Conservation (phyloP, 23 tunicate species). For the Halocynthia aurantium region DNA sequence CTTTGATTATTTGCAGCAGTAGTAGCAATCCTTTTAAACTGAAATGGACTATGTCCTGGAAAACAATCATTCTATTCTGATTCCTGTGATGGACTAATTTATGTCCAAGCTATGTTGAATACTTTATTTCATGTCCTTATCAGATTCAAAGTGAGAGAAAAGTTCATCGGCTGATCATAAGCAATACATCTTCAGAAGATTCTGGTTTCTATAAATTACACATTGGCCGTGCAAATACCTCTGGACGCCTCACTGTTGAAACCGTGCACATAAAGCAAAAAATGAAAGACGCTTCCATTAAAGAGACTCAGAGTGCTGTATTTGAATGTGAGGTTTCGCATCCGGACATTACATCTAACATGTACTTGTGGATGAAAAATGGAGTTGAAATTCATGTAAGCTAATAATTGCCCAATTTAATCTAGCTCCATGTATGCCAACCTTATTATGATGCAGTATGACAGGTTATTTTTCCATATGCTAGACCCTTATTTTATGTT, state of each 20-base stretch:
- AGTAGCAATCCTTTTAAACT: too few relatives aligned
- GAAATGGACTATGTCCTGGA: too few relatives aligned
- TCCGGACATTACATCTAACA: slow-evolving; percentile 56
- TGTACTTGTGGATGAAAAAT: slow-evolving; percentile 77
- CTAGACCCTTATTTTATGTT: too few relatives aligned
- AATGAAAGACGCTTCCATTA: slow-evolving; percentile 43
- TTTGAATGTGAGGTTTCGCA: slow-evolving; percentile 77
- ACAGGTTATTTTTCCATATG: too few relatives aligned
- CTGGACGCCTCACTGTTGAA: slow-evolving; percentile 55
- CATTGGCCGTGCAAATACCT: slow-evolving; percentile 40
- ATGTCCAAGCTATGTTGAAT: too few relatives aligned
- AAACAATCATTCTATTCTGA: too few relatives aligned
- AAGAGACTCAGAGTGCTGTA: slow-evolving; percentile 68
- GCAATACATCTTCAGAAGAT: slow-evolving; percentile 33
- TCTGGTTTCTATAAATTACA: slow-evolving; percentile 63
- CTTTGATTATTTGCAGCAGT: too few relatives aligned
- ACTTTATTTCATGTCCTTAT: too few relatives aligned
- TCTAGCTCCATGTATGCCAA: too few relatives aligned
- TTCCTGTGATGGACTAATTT: too few relatives aligned
- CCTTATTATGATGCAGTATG: too few relatives aligned
- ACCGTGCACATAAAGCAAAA: slow-evolving; percentile 36
- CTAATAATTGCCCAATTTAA: too few relatives aligned
- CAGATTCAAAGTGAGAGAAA: slow-evolving; percentile 33
- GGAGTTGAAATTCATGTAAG: slow-evolving; percentile 48
- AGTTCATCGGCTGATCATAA: slow-evolving; percentile 51